These are phyloP conservation scores for Drosophila longiperda DNA, from an alignment of 2,888 invertebrate species.

Conservation along the genomic window DNA sequence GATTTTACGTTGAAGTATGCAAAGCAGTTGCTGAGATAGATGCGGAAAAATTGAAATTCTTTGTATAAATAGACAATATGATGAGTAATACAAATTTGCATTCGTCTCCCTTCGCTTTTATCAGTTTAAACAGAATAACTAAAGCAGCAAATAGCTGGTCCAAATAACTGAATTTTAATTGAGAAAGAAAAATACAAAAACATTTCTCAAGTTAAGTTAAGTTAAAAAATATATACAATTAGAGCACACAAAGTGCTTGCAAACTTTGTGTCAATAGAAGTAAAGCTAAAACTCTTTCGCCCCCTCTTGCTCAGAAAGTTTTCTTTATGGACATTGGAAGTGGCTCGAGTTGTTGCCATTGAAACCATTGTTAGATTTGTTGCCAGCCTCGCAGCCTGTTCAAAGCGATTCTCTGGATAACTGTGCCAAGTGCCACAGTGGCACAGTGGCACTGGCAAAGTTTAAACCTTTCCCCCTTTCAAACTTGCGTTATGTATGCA, in stretches of 20 bases:
- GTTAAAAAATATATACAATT: neutral
- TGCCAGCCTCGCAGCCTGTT: neutral
- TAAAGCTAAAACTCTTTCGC: constrained; percentile 7
- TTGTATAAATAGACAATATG: neutral
- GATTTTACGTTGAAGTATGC: constrained; percentile 8
- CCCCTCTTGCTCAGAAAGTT: neutral
- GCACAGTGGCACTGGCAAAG: constrained; percentile 45
- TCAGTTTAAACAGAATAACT: neutral
- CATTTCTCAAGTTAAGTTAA: neutral
- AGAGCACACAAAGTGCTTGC: neutral
- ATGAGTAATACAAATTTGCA: neutral
- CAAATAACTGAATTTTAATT: constrained; percentile 7
- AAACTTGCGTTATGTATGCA: constrained; percentile 53
- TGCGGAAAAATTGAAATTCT: neutral
- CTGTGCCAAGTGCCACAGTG: constrained; percentile 47
- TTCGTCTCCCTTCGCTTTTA: neutral
- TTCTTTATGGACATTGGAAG: neutral
- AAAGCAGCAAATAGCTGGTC: neutral
- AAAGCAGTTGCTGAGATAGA: constrained; percentile 7
- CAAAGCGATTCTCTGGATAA: constrained; percentile 12
- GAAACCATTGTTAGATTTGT: constrained; percentile 1
- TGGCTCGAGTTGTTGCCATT: neutral
- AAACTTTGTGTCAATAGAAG: constrained; percentile 19
- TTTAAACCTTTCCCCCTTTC: constrained; percentile 35
- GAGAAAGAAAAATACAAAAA: neutral